Conservation (phyloP, 2,797 vertebrate species). For the Molossus molossus region DNA sequence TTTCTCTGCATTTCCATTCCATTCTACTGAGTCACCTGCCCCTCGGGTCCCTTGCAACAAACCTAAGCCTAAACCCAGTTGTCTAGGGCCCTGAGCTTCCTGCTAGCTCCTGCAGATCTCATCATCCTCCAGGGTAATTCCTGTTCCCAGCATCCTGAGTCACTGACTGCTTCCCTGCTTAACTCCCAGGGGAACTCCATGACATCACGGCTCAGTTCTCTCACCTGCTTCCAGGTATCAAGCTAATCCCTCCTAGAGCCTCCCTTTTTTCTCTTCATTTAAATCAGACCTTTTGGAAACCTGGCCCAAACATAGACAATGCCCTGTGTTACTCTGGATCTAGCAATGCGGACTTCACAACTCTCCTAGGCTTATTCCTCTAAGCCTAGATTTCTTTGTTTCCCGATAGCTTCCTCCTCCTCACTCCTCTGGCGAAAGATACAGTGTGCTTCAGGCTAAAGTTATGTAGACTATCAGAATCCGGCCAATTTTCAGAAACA, state of each 20-base stretch:
- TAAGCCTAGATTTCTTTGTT: neutral
- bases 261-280: neutral
- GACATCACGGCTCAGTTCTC: neutral
- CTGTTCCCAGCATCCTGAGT: accelerated
- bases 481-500: conserved; percentile 42
- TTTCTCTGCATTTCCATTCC: neutral
- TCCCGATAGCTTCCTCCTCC: neutral
- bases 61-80: conserved; percentile 14
- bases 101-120: neutral
- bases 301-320: neutral
- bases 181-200: neutral
- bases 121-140: neutral
- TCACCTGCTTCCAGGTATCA: neutral
- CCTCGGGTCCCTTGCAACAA: neutral
- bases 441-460: neutral
- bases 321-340: neutral
- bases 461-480: neutral
- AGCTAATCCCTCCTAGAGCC: neutral
- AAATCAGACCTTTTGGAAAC: conserved; percentile 1
- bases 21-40: neutral
- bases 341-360: neutral
- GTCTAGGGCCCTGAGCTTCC: neutral
- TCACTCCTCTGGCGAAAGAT: neutral
- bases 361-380: neutral
- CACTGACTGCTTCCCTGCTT: neutral